Conservation (phyloP, 2,797 vertebrate genomes). For the Cygnus olor region DNA sequence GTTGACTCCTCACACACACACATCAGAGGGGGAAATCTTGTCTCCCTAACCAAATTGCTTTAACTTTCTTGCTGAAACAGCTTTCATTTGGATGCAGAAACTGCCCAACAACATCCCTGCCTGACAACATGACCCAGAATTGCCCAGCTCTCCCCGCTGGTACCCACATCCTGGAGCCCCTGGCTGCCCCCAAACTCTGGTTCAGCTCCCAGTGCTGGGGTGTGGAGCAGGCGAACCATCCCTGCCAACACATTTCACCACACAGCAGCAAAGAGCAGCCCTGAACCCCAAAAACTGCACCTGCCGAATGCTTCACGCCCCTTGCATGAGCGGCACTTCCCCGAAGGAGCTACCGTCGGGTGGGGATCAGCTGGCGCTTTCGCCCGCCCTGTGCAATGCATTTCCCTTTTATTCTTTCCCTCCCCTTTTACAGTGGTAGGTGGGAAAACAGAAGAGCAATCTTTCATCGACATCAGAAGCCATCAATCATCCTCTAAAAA, state of each 20-base stretch:
- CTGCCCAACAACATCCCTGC: not conserved
- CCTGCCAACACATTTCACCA: not conserved
- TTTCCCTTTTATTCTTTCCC: not conserved
- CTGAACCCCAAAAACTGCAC: not conserved
- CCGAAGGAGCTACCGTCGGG: not conserved
- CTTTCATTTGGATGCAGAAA: not conserved
- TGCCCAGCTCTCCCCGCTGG: not conserved
- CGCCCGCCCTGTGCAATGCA: not conserved
- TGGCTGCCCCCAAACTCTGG: not conserved
- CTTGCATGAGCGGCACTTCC: not conserved
- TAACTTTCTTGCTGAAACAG: not conserved
- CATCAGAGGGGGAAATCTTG: not conserved
- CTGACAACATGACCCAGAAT: not conserved
- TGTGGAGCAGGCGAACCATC: not conserved
- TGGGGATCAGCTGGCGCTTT: not conserved
- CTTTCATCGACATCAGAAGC: not conserved
- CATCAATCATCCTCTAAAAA: conserved; percentile 48
- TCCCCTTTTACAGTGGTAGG: not conserved
- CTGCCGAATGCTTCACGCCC: not conserved
- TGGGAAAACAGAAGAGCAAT: conserved; percentile 14
- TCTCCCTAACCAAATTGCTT: not conserved
- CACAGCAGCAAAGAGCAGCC: not conserved
- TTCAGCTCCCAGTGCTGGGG: accelerated
- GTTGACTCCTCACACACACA: accelerated
- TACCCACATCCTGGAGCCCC: not conserved